Base-by-base conservation (phyloP, 2,888 invertebrate species). In the Rugalucina vietnamica region DNA sequence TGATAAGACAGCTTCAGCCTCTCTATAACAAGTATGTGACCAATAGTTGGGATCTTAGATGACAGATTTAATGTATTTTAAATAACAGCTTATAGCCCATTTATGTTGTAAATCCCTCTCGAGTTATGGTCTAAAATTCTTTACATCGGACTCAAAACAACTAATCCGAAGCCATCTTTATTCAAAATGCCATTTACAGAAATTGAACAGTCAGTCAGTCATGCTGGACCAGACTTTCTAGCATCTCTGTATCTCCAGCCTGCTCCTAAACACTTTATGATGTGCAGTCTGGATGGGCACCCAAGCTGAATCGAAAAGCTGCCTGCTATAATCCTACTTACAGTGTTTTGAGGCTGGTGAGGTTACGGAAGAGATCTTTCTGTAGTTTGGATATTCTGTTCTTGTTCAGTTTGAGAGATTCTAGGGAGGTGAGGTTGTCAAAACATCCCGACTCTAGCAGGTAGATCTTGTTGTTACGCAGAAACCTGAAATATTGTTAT, bases 341-440 rank as follows among this genome's bases (percentile, higher is more conserved):
- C 96, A 98, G 95, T 92, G 96, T 96, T 94, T 96, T 97, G 29
- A 98, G 95, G 89, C 96, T 96, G 85, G 95, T 96, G 84, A 97
- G 96, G 92, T 96, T 96, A 89, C 96, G 96, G 93, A 98, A 98
- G 49, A 97, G 96, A 90, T 97, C 97, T 93, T 97, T 97, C n/a
- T 97, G 96, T 76, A 98, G 88, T 37, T 91, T 91, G 37, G 90
- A 87, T 29, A 96, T 90, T 82, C 93, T 96, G 96, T 98, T 98
- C 94, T 97, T 97, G 93, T 97, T 98, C 86, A 98, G 94, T 93
- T 97, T 97, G 85, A 98, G 95, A 89, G 97, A 96, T 90, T 96
- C 96, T 88, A 98, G 95, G 80, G 96, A 96, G 0, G 96, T 96
- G 78, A 98, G 95, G 93, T 97, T 97, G 91, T 96, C 96, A 93